Evolutionary conservation across 1,140 invertebrate genomes (phyloP), one percentile per base, ranked within the genome.

Genomic region (Antheraea mylitta): DNA sequence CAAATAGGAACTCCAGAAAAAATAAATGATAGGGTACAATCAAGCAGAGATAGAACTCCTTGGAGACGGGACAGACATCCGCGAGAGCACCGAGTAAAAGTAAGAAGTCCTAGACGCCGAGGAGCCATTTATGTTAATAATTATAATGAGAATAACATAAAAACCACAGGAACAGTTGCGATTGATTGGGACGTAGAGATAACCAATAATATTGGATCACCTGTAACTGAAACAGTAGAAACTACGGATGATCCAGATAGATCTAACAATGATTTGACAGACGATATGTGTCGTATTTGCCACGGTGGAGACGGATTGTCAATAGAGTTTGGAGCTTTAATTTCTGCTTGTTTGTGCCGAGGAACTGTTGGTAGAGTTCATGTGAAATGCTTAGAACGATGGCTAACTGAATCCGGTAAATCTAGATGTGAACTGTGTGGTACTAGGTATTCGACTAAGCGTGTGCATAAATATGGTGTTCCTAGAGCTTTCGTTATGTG

Each of bases 341-440:
- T 91, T 76, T 91, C 87, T 0, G 83, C 89, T 3, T 94, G 93
- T 83, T 92, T 93, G 36, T 96, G 95, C 76, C 88, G 94, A 58
- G 96, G 96, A 1, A 94, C 95, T 1, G 94, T 96, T 61, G 95
- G 94, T 13, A 83, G 94, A 66, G 93, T 96, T 6, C 96, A 96
- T 79, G 87, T 93, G 0, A 93, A 92, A 71, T 96, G 95, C 73
- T 86, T 96, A 38, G 95, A 96, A 79, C 89, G 93, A 67, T 96
- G 96, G 96, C 77, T 96, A 13, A 94, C 93, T 2, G 94, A 95
- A 76, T 94, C 94, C 3, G 94, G 93, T 6, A 93, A 94, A 73
- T 90, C 89, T 0, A 90, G 90, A 67, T 95, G 94, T 77, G 94
- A 95, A 78, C 80, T 95, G 3, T 95, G 94, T 76, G 94, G 94